Base-by-base conservation (phyloP, 1,140 invertebrate genomes). In the Penaeus vannamei region DNA sequence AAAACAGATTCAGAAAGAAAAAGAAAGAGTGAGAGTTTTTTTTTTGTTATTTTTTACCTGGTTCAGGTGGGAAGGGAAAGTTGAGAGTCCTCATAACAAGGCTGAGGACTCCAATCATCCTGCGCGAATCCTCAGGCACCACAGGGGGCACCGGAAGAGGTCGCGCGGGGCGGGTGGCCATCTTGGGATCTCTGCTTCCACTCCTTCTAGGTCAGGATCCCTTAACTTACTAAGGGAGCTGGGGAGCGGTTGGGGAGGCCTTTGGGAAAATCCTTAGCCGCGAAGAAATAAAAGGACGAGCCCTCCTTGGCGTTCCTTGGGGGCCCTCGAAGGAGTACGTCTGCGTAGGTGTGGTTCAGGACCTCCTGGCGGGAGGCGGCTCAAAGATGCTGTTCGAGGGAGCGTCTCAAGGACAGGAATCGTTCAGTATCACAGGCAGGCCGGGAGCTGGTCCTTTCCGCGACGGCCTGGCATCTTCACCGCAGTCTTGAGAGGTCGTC, bases 101-200 rank as follows among this genome's bases (percentile, higher is more conserved):
- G n/a, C 88, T 90, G 61, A 91, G 89, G 46, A 91, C 91, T 19
- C 91, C 91, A n/a, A 91, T 90, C 91, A 91, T 91, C 84, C 91
- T 89, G n/a, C 87, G 89, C 82, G 89, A 90, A 83, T 91, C 89
- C 76, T 90, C 85, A 14, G 91, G 91, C 4, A 80, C 89, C 69
- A 91, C 87, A 32, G 91, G 91, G 2, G 91, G 88, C 29, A 91
- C 86, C 19, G 91, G 91, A 46, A 91, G 91, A 60, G 89, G 88
- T 72, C 91, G 85, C 17, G 85, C 91, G 32, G 91, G 91, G n/a
- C 91, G 80, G 46, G 91, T 90, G 4, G 91, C 91, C 91, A 91
- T 91, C 59, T 80, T 87, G 86, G 26, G 19, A 79, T 61, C 29
- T n/a, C 29, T 23, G 19, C 23, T n/a, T 42, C 36, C 60, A 46